Percentiles rank a stretch among this genome's conserved stretches.
Evolutionary conservation across 1,140 invertebrate genomes (phyloP).

Genomic region (Yoshiicerus persimilis): DNA sequence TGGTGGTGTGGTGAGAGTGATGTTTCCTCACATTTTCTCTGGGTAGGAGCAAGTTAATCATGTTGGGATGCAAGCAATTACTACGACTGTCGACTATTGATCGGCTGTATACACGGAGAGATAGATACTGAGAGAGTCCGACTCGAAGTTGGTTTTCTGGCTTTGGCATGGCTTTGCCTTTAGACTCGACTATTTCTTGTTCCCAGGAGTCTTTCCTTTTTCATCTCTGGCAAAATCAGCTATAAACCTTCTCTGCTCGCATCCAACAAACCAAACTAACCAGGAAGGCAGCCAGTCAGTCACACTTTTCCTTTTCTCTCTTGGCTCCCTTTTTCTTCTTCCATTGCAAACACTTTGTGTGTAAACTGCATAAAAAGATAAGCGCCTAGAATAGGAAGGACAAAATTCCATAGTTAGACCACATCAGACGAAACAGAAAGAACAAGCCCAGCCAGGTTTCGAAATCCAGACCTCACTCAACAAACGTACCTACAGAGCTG

Average conservation of each 20-base stretch:
- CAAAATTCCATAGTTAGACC: background rate
- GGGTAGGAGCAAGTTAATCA: conserved; percentile 42
- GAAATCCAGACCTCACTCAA: background rate
- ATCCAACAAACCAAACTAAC: background rate
- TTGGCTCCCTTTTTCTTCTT: conserved; percentile 6
- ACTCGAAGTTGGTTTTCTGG: background rate
- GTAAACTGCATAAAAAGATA: conserved; percentile 18
- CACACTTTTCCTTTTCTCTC: conserved; percentile 24
- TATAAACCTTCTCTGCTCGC: conserved; percentile 16
- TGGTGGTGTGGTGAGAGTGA: conserved; percentile 13
- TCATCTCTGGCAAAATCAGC: conserved; percentile 36
- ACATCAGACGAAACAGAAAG: background rate
- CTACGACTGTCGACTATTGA: conserved; percentile 44
- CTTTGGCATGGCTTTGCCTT: conserved; percentile 15
- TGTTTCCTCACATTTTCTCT: conserved; percentile 27
- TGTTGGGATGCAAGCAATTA: conserved; percentile 47
- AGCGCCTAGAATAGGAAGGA: background rate
- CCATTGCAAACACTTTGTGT: conserved; percentile 17
- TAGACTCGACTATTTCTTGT: background rate
- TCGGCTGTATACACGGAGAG: background rate
- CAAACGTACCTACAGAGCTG: background rate
- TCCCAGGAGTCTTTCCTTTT: conserved; percentile 34
- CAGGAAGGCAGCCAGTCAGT: background rate
- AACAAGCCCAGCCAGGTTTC: background rate
- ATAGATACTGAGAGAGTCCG: background rate